These are phyloP conservation scores for Salarias fasciatus DNA, from an alignment of 2,797 vertebrate species.

Conservation along the genomic window DNA sequence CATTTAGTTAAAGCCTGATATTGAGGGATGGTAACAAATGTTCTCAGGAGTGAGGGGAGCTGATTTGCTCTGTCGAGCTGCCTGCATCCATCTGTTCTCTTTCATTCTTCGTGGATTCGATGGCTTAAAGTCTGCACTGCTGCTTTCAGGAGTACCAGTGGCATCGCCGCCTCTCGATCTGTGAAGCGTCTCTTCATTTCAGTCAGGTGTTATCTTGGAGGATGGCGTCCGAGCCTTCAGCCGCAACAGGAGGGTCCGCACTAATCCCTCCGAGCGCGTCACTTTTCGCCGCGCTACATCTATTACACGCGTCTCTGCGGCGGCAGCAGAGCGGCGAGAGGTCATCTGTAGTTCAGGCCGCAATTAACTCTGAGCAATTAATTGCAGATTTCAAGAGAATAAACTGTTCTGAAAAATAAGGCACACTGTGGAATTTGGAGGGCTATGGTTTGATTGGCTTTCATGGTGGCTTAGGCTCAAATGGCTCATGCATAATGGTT, in stretches of 20 bases:
- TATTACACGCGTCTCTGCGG: conserved; percentile 43
- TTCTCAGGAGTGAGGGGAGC: too few species aligned
- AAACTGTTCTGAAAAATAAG: conserved; percentile 60
- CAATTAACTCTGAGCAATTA: conserved; percentile 70
- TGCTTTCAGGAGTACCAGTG: too few species aligned
- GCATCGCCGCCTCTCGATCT: too few species aligned
- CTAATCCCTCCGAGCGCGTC: conserved; percentile 40
- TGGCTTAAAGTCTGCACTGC: too few species aligned
- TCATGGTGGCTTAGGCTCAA: conserved; percentile 68
- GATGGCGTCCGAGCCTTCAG: conserved; percentile 36
- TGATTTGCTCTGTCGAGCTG: too few species aligned
- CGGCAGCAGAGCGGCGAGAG: conserved; percentile 44
- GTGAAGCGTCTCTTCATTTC: conserved; percentile 17
- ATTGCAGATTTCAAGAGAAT: conserved; percentile 69
- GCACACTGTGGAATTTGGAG: conserved; percentile 55
- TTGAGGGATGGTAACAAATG: too few species aligned
- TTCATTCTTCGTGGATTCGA: too few species aligned
- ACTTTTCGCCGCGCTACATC: conserved; percentile 36
- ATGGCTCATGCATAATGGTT: conserved; percentile 61
- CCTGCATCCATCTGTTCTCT: too few species aligned
- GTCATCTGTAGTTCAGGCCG: conserved; percentile 68
- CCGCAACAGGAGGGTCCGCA: conserved; percentile 25
- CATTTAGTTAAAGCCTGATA: too few species aligned
- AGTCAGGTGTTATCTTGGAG: conserved; percentile 35
- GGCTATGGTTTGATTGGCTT: conserved; percentile 69